phyloP scores from a whole-genome alignment of 53 echinoderm and acorn worm species.

The Zoroaster sp. region DNA sequence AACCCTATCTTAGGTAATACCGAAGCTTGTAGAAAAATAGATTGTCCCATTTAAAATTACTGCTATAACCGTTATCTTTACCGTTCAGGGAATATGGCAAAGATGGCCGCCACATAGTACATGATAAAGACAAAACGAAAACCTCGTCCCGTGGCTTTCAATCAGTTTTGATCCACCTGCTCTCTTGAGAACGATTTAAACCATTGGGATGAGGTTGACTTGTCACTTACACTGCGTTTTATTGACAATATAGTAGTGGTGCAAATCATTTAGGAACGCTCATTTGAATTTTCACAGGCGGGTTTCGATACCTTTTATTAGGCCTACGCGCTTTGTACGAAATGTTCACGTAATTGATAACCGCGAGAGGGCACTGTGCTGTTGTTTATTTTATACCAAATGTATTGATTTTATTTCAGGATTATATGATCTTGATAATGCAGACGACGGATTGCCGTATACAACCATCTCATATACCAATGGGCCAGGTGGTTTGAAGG shows the following conservation, averaged over 20 bases:
- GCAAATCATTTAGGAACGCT: too few relatives aligned
- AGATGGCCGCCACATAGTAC: too few relatives aligned
- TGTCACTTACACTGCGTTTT: too few relatives aligned
- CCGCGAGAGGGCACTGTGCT: background rate
- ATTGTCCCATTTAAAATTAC: background rate
- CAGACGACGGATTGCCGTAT: slow-evolving; percentile 64
- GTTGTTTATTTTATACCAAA: background rate
- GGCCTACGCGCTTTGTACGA: too few relatives aligned
- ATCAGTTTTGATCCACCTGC: too few relatives aligned
- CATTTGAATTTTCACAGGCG: too few relatives aligned
- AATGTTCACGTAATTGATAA: too few relatives aligned
- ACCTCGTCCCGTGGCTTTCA: too few relatives aligned
- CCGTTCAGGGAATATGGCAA: background rate
- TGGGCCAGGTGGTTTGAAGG: slow-evolving; percentile 61
- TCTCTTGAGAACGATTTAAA: too few relatives aligned
- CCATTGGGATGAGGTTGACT: too few relatives aligned
- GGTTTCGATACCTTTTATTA: background rate
- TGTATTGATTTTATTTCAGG: background rate
- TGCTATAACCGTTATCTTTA: background rate
- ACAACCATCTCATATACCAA: slow-evolving; percentile 61
- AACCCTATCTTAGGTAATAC: slow-evolving; percentile 93
- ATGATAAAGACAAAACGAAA: too few relatives aligned
- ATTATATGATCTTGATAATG: background rate
- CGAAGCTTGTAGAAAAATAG: background rate
- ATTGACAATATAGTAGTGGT: too few relatives aligned